These are phyloP conservation scores for Nemotelus pantherinus DNA, from an alignment of 2,888 invertebrate genomes.

Conservation along the genomic window DNA sequence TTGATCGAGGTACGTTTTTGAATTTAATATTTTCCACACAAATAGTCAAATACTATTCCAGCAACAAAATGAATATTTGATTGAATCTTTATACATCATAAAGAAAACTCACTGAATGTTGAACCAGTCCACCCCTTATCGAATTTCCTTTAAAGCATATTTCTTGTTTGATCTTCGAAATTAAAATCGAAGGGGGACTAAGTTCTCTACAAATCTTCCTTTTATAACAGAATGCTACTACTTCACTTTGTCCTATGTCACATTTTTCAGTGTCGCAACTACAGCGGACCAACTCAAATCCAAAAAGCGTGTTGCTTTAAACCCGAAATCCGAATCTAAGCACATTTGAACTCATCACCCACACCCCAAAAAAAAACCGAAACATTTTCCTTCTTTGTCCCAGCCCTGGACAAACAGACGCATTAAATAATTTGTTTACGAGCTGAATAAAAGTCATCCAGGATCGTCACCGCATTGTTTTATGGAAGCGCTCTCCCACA, in stretches of 20 bases:
- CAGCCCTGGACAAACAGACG: constrained; percentile 40
- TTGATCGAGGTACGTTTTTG: too few species aligned
- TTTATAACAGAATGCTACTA: constrained; percentile 14
- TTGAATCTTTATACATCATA: constrained; percentile 12
- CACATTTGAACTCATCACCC: not conserved
- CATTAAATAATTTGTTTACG: constrained; percentile 48
- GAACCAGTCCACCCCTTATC: not conserved
- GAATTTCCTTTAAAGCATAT: not conserved
- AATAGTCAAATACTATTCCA: too few species aligned
- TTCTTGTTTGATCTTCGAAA: constrained; percentile 40
- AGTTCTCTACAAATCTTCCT: not conserved
- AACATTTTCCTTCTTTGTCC: constrained; percentile 28
- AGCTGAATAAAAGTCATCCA: constrained; percentile 18
- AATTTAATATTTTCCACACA: too few species aligned
- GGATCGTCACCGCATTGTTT: constrained; percentile 37
- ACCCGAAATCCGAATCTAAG: not conserved
- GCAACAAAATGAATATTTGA: constrained; percentile 30
- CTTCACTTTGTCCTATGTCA: not conserved
- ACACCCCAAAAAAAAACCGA: not conserved
- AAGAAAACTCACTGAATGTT: constrained; percentile 15
- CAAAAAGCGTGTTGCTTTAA: not conserved
- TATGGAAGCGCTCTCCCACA: not conserved
- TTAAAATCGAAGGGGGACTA: constrained; percentile 10
- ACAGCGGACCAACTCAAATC: constrained; percentile 3
- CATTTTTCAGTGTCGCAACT: not conserved